These are phyloP conservation scores for Mystacornis crossleyi DNA, from an alignment of 2,113 vertebrate genomes.

Conservation along the genomic window DNA sequence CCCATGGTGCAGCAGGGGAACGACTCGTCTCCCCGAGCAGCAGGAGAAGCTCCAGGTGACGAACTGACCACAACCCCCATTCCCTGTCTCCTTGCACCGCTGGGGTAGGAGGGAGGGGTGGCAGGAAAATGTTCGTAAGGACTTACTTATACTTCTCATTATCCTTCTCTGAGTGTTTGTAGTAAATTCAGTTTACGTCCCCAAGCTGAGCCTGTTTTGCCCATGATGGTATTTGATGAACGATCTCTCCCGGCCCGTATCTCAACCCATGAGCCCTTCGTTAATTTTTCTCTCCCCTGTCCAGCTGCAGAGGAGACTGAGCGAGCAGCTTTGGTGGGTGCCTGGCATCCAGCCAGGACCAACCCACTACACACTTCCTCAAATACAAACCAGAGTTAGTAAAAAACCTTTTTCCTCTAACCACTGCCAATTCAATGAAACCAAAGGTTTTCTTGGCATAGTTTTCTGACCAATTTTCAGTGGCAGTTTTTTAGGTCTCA, in stretches of 20 bases:
- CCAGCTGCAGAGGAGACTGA: not conserved
- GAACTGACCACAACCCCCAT: not conserved
- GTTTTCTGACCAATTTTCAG: not conserved
- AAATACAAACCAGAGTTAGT: not conserved
- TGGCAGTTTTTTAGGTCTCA: not conserved
- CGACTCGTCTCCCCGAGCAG: not conserved
- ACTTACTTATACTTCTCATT: not conserved
- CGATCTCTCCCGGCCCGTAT: fast-evolving
- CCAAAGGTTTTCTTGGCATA: not conserved
- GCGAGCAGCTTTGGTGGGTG: not conserved
- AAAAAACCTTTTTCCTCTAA: not conserved
- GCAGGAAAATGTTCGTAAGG: not conserved
- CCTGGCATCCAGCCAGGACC: not conserved
- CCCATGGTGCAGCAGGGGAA: not conserved
- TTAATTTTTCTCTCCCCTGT: not conserved
- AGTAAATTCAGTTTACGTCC: not conserved
- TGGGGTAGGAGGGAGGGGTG: not conserved
- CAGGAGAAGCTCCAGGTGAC: fast-evolving
- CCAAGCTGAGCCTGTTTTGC: not conserved
- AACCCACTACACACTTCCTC: not conserved
- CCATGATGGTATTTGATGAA: not conserved
- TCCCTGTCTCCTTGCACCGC: fast-evolving
- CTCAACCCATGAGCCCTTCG: not conserved
- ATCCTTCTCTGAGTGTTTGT: not conserved
- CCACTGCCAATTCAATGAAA: not conserved